Percentiles rank a stretch among this genome's conserved stretches.
phyloP scores from a whole-genome alignment of 2,113 vertebrate species.

The Colossoma macropomum region DNA sequence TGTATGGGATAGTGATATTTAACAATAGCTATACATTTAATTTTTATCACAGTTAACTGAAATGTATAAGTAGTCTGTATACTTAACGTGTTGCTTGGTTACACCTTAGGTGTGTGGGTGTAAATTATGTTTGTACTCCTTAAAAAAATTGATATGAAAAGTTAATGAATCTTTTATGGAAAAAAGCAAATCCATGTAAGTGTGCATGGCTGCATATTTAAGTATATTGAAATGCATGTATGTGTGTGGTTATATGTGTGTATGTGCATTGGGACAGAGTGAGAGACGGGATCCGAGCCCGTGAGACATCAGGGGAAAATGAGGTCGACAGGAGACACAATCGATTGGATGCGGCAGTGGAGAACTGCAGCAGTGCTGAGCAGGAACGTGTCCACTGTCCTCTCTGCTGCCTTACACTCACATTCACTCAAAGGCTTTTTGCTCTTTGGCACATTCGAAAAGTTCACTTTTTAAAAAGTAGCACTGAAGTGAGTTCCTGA shows the following conservation, averaged over 20 bases:
- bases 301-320: neutral
- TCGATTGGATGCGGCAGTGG: neutral
- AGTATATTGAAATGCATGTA: neutral
- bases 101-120: too few species aligned
- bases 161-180: too few species aligned
- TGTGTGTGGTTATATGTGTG: constrained; percentile 7
- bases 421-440: neutral
- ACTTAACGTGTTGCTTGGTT: too few species aligned
- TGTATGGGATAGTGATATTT: too few species aligned
- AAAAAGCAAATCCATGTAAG: too few species aligned
- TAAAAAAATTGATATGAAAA: too few species aligned
- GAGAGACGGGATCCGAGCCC: neutral
- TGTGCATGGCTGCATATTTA: neutral
- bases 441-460: neutral
- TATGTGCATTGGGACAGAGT: neutral
- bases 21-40: too few species aligned
- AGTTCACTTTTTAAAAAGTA: neutral
- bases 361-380: neutral
- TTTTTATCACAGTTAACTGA: too few species aligned
- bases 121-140: too few species aligned
- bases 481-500: too few species aligned
- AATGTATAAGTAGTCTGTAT: too few species aligned
- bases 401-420: neutral
- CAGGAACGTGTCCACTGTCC: neutral
- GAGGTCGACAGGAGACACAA: neutral